Percentiles rank a stretch among this genome's conserved stretches.
These are phyloP conservation scores for Acridotheres tristis DNA, from an alignment of 2,797 vertebrate genomes.

Conservation along the genomic window DNA sequence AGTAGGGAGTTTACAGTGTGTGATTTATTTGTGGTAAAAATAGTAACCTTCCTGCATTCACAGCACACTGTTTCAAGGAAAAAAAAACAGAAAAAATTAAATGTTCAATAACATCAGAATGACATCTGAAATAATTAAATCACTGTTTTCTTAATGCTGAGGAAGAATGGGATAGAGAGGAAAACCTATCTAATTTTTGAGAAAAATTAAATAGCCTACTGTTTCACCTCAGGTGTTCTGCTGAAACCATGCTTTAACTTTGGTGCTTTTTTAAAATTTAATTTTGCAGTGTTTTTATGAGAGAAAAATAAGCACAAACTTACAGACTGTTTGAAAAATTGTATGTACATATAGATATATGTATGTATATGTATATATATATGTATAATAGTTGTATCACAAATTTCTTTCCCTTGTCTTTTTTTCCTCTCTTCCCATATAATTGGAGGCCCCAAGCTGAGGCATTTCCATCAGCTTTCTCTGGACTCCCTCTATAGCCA, in stretches of 20 bases:
- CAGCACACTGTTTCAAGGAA: neutral
- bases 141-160: neutral
- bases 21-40: neutral
- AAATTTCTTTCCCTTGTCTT: accelerated
- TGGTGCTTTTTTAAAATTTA: neutral
- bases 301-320: neutral
- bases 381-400: neutral
- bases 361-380: no score
- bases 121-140: neutral
- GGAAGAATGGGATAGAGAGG: neutral
- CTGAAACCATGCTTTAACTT: neutral
- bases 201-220: neutral
- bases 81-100: neutral
- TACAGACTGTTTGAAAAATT: neutral
- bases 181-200: neutral
- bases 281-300: neutral
- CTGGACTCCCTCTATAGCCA: neutral
- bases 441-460: neutral
- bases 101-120: neutral
- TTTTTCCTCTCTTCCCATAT: neutral
- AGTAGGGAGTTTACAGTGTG: neutral
- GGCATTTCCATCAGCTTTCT: neutral
- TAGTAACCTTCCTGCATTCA: neutral
- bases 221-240: neutral
- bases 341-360: accelerated